Evolutionary conservation across 2,888 invertebrate genomes (phyloP).

Genomic region (Lasiommata megera): DNA sequence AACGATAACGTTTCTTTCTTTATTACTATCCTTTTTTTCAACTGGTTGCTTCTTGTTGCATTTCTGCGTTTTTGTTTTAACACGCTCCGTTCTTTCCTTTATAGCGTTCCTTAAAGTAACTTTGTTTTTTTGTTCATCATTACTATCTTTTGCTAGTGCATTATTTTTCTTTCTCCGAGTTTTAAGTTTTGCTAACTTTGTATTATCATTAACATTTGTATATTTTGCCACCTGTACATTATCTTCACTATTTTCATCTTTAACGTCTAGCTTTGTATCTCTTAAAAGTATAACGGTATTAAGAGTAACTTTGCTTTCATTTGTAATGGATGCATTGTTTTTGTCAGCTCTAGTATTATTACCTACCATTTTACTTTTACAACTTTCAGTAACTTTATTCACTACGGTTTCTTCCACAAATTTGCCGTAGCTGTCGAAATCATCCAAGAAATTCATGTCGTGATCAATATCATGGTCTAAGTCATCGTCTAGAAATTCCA

Average conservation of each 20-base stretch:
- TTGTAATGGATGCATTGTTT: not conserved
- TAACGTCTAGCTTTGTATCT: too few relatives aligned
- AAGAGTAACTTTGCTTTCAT: not conserved
- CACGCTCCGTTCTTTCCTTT: not conserved
- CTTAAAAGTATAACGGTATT: too few relatives aligned
- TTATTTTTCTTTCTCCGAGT: not conserved
- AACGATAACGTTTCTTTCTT: not conserved
- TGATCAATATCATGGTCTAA: not conserved
- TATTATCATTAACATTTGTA: too few relatives aligned
- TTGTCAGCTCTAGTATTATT: not conserved
- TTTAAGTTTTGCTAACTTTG: not conserved
- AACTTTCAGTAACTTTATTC: not conserved
- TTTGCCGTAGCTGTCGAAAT: not conserved
- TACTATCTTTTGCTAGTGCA: not conserved
- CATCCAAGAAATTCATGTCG: not conserved
- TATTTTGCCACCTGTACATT: too few relatives aligned
- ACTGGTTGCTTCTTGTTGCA: not conserved
- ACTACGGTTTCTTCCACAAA: not conserved
- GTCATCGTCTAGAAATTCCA: not conserved
- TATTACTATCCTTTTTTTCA: not conserved
- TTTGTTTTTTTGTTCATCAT: not conserved
- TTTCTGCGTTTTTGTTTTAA: not conserved
- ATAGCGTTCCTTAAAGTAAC: not conserved
- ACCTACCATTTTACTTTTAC: not conserved
- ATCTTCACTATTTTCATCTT: too few relatives aligned